These are phyloP conservation scores for Drosophila multiciliata DNA, from an alignment of 2,888 invertebrate species.

Conservation along the genomic window DNA sequence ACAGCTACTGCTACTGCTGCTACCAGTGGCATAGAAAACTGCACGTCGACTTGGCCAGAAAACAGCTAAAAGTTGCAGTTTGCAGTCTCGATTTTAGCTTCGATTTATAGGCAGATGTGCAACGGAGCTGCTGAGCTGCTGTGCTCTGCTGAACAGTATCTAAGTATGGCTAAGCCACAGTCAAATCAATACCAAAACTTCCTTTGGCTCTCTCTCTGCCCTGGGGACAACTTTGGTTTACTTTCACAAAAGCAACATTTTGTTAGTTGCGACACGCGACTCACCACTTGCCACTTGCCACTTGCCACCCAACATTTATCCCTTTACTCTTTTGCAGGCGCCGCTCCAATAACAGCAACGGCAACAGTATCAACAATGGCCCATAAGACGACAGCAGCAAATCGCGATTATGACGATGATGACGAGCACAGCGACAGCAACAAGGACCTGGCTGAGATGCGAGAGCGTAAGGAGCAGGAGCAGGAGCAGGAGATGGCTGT, in stretches of 20 bases:
- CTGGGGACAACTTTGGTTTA: slow-evolving; percentile 35
- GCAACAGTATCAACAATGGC: slow-evolving; percentile 33
- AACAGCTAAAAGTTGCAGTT: slow-evolving; percentile 23
- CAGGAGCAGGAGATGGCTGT: slow-evolving; percentile 17
- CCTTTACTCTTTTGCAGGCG: slow-evolving; percentile 63
- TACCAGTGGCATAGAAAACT: slow-evolving; percentile 58
- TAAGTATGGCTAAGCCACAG: background rate
- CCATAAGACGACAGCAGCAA: slow-evolving; percentile 73
- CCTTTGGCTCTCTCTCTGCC: too few relatives aligned
- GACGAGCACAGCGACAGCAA: slow-evolving; percentile 72
- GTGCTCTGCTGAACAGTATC: slow-evolving; percentile 3
- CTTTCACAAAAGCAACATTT: slow-evolving; percentile 76
- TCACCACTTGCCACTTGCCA: slow-evolving; percentile 62
- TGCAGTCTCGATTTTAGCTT: background rate
- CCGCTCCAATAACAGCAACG: slow-evolving; percentile 44
- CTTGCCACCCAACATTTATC: slow-evolving; percentile 57
- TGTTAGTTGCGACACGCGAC: slow-evolving; percentile 71
- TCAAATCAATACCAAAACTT: too few relatives aligned
- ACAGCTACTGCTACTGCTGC: slow-evolving; percentile 32
- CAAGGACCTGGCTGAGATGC: slow-evolving; percentile 14
- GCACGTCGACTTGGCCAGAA: slow-evolving; percentile 21
- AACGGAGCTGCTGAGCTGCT: background rate
- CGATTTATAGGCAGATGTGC: background rate
- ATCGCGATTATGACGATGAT: slow-evolving; percentile 81
- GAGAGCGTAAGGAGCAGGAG: background rate